A percentile compares a stretch with the other conserved stretches of the same genome.
phyloP scores from a whole-genome alignment of 2,888 invertebrate genomes.

The Drosophila acutilabella region DNA sequence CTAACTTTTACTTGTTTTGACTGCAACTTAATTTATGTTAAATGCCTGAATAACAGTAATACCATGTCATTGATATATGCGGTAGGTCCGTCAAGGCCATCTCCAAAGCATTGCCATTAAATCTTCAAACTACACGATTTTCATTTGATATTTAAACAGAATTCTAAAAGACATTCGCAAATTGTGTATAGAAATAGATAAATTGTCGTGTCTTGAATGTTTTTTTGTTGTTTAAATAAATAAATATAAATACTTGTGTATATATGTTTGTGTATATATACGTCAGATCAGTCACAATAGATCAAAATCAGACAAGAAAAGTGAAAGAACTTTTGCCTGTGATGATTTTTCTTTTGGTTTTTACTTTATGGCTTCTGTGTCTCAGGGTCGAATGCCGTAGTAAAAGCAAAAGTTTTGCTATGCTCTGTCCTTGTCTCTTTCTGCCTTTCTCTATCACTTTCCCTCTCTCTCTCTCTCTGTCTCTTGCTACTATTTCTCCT shows the following conservation, averaged over 20 bases:
- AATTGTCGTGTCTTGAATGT: slow-evolving; percentile 22
- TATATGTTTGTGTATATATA: slow-evolving; percentile 23
- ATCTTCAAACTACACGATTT: slow-evolving; percentile 10
- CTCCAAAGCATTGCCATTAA: slow-evolving; percentile 12
- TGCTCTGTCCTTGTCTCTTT: background rate
- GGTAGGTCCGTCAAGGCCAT: slow-evolving; percentile 6
- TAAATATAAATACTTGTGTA: slow-evolving; percentile 3
- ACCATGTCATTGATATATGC: background rate
- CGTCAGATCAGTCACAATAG: slow-evolving; percentile 69
- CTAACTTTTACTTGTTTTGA: background rate
- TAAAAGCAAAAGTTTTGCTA: slow-evolving; percentile 68
- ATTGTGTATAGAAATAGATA: slow-evolving; percentile 23
- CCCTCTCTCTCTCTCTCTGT: background rate
- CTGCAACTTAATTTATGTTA: background rate
- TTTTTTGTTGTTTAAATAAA: slow-evolving; percentile 1
- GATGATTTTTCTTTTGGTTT: slow-evolving; percentile 25
- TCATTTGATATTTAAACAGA: background rate
- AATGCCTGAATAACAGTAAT: background rate
- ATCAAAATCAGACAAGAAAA: slow-evolving; percentile 57
- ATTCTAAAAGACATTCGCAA: slow-evolving; percentile 24
- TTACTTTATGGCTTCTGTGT: slow-evolving; percentile 38
- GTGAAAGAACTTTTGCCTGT: slow-evolving; percentile 65
- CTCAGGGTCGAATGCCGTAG: slow-evolving; percentile 64
- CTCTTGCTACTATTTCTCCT: background rate
- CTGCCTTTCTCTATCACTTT: background rate